These are phyloP conservation scores for Hafferia zeledoni DNA, from an alignment of 2,797 vertebrate genomes.

Conservation along the genomic window DNA sequence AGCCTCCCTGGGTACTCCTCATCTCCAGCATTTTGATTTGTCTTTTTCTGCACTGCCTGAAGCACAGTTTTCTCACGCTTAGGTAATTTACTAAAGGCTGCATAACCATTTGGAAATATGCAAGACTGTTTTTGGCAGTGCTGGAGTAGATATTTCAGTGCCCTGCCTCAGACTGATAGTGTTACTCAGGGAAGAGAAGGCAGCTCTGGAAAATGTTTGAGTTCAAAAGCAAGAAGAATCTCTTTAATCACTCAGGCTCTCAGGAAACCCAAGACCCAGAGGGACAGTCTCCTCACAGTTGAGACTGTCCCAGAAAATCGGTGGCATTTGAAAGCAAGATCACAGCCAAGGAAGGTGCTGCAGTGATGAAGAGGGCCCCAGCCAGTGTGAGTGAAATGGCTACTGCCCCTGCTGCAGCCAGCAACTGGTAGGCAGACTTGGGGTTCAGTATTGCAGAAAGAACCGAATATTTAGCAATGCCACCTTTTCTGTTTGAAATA, in stretches of 20 bases:
- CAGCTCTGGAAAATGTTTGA: conserved; percentile 64
- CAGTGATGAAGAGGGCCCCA: background rate
- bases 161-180: conserved; percentile 51
- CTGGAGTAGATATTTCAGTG: conserved; percentile 44
- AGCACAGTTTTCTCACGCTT: conserved; percentile 21
- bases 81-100: conserved; percentile 63
- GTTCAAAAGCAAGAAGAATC: conserved; percentile 67
- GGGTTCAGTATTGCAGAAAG: background rate
- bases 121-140: conserved; percentile 64
- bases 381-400: background rate
- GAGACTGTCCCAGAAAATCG: conserved; percentile 71
- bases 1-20: background rate
- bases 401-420: background rate
- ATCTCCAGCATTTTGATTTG: background rate
- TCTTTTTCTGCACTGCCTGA: conserved; percentile 14
- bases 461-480: background rate
- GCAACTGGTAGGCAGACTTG: background rate
- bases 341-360: conserved; percentile 6
- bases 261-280: conserved; percentile 69
- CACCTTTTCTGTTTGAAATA: background rate
- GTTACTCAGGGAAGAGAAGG: conserved; percentile 30
- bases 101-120: conserved; percentile 53
- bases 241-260: conserved; percentile 75
- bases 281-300: conserved; percentile 64
- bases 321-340: conserved; percentile 68